Evolutionary conservation across 2,888 invertebrate genomes (phyloP).

Genomic region (Griposia aprilina): DNA sequence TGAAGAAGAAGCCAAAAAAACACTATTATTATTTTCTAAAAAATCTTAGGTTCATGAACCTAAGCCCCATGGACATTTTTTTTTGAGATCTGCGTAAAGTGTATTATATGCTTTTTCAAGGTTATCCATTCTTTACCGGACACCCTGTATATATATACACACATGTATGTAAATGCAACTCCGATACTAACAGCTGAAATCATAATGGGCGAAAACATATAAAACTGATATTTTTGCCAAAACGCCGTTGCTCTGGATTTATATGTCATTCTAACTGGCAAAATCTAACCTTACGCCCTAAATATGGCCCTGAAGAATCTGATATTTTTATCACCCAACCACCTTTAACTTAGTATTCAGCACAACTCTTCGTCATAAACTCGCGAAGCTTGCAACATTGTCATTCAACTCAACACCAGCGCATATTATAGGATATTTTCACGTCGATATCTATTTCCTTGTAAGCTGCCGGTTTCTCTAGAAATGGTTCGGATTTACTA

Average conservation of each 20-base stretch:
- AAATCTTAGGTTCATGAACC: too few species aligned
- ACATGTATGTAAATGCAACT: too few species aligned
- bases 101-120: too few species aligned
- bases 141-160: too few species aligned
- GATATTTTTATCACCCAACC: constrained; percentile 11
- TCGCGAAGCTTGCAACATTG: constrained; percentile 28
- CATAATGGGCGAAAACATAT: too few species aligned
- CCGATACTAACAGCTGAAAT: not conserved
- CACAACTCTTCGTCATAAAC: constrained; percentile 7
- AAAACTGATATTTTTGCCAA: too few species aligned
- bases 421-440: constrained; percentile 55
- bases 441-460: constrained; percentile 68
- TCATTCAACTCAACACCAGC: constrained; percentile 34
- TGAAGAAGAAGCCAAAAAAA: too few species aligned
- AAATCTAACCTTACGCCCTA: not conserved
- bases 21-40: too few species aligned
- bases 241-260: not conserved
- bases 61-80: too few species aligned
- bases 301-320: not conserved
- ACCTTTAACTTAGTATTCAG: constrained; percentile 27
- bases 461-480: constrained; percentile 71
- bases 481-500: constrained; percentile 80
- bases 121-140: too few species aligned
- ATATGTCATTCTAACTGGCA: not conserved
- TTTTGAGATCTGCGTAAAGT: too few species aligned